Percentiles rank a stretch among this genome's conserved stretches.
phyloP scores from a whole-genome alignment of 2,797 vertebrate species.

The Rhadinocentrus ornatus region DNA sequence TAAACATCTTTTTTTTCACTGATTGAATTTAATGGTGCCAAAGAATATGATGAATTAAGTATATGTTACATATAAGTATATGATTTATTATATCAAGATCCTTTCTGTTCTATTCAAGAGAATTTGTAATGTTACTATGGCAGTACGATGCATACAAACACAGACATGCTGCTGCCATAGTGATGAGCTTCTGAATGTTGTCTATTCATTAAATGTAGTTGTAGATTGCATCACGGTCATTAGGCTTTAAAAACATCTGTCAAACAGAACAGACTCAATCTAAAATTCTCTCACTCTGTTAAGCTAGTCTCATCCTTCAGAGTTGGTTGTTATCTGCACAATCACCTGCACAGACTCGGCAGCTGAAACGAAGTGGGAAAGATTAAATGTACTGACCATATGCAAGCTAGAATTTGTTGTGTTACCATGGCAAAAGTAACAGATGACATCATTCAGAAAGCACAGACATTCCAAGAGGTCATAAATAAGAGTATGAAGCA shows the following conservation, averaged over 20 bases:
- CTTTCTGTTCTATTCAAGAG: slow-evolving; percentile 5
- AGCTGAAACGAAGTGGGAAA: slow-evolving; percentile 43
- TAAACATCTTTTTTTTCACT: background rate
- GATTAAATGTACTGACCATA: slow-evolving; percentile 38
- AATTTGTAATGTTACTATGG: slow-evolving; percentile 44
- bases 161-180: slow-evolving; percentile 22
- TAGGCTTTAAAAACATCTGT: slow-evolving; percentile 53
- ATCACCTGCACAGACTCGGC: background rate
- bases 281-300: slow-evolving; percentile 12
- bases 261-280: slow-evolving; percentile 25
- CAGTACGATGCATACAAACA: slow-evolving; percentile 33
- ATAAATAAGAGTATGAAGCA: slow-evolving; percentile 50
- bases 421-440: slow-evolving; percentile 68
- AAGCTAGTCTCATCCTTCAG: slow-evolving; percentile 9
- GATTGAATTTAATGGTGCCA: background rate
- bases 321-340: slow-evolving; percentile 16
- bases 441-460: slow-evolving; percentile 69
- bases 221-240: slow-evolving; percentile 6
- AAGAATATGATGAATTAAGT: background rate
- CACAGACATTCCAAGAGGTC: slow-evolving; percentile 59
- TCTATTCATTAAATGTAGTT: slow-evolving; percentile 31
- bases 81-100: slow-evolving; percentile 17
- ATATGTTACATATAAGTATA: background rate
- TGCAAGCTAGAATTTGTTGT: slow-evolving; percentile 67
- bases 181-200: slow-evolving; percentile 20